Evolutionary conservation across 2,888 invertebrate species (phyloP).

Genomic region (Cosmia trapezina): DNA sequence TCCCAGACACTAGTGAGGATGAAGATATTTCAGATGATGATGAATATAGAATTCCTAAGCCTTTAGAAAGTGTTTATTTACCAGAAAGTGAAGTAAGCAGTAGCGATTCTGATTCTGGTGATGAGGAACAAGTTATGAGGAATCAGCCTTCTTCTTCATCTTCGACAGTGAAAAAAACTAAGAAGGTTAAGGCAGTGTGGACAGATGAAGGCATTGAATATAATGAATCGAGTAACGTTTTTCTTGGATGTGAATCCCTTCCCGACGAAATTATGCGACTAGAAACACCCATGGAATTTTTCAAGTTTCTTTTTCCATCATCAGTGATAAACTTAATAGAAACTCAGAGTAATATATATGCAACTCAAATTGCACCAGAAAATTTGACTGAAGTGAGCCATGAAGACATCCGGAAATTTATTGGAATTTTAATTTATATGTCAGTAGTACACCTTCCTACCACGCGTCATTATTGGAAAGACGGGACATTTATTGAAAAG

Average conservation of each 20-base stretch:
- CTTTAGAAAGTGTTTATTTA: slow-evolving; percentile 8
- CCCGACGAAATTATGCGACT: slow-evolving; percentile 6
- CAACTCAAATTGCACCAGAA: too few species aligned
- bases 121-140: slow-evolving; percentile 5
- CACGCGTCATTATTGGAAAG: slow-evolving; percentile 5
- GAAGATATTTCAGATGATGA: slow-evolving; percentile 13
- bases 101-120: slow-evolving; percentile 1
- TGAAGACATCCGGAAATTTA: slow-evolving; percentile 14
- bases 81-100: slow-evolving; percentile 7
- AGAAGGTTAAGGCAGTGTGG: background rate
- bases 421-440: slow-evolving; percentile 20
- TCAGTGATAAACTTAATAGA: background rate
- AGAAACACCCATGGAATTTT: slow-evolving; percentile 9
- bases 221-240: slow-evolving; percentile 5
- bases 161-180: slow-evolving; percentile 2
- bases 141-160: slow-evolving; percentile 14
- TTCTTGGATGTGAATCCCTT: slow-evolving; percentile 7
- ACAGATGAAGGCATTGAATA: background rate
- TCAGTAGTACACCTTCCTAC: slow-evolving; percentile 20
- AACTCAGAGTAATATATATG: too few species aligned
- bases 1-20: slow-evolving; percentile 13
- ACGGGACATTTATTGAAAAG: background rate
- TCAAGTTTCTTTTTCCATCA: slow-evolving; percentile 4
- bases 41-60: slow-evolving; percentile 6
- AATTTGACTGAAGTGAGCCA: background rate